phyloP scores from a whole-genome alignment of 2,888 invertebrate genomes.

The Prostheceraeus crozeri region DNA sequence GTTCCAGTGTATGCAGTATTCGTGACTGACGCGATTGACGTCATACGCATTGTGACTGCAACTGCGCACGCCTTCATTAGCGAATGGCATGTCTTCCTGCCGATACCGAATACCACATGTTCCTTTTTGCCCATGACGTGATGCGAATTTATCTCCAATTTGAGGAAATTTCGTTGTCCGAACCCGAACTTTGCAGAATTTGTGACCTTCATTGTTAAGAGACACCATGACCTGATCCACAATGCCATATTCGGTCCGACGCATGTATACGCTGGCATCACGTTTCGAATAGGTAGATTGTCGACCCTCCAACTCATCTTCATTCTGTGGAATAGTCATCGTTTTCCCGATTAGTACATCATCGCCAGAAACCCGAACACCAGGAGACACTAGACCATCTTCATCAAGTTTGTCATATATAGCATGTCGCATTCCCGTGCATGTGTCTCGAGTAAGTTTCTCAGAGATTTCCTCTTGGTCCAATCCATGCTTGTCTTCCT shows the following conservation, averaged over 20 bases:
- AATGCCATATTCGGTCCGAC: conserved; percentile 97
- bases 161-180: conserved; percentile 95
- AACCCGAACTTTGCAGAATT: conserved; percentile 97
- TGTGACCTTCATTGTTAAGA: conserved; percentile 92
- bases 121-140: conserved; percentile 97
- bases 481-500: conserved; percentile 55
- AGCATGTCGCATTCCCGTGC: conserved; percentile 72
- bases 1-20: no score
- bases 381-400: conserved; percentile 97
- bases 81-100: conserved; percentile 68
- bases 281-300: conserved; percentile 68
- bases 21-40: no score
- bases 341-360: conserved; percentile 69
- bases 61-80: conserved; percentile 80
- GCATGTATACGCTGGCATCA: conserved; percentile 93
- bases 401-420: conserved; percentile 97
- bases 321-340: conserved; percentile 86
- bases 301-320: conserved; percentile 70
- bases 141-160: conserved; percentile 99
- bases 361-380: conserved; percentile 64
- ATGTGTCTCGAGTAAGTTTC: conserved; percentile 85
- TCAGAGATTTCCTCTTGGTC: conserved; percentile 67
- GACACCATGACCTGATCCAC: conserved; percentile 99
- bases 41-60: no score
- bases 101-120: conserved; percentile 98